Conservation (phyloP, 2,113 vertebrate species). For the Otocyon megalotis region DNA sequence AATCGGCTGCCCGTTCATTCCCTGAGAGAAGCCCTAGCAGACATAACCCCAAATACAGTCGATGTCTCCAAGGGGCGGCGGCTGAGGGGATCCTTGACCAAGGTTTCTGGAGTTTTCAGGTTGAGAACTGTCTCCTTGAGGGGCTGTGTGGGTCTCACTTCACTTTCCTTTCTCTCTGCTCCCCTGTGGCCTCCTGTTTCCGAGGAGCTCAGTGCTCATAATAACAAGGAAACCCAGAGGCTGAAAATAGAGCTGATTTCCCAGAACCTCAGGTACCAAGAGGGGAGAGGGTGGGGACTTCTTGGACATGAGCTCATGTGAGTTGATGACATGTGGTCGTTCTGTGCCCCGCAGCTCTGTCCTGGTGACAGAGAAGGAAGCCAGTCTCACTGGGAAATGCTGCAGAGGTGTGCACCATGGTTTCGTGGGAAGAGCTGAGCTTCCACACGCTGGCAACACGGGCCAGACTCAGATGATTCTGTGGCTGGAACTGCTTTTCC, state of each 20-base stretch:
- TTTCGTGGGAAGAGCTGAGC: slow-evolving; percentile 29
- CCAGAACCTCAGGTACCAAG: slow-evolving; percentile 69
- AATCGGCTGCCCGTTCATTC: background rate
- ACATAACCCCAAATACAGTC: background rate
- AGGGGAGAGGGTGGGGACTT: slow-evolving; percentile 4
- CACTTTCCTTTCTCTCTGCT: slow-evolving; percentile 62
- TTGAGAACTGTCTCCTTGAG: background rate
- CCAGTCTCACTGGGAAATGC: background rate
- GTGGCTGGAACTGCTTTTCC: slow-evolving; percentile 68
- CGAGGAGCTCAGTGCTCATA: background rate
- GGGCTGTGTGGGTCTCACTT: background rate
- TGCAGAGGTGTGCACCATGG: slow-evolving; percentile 1
- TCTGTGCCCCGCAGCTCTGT: background rate
- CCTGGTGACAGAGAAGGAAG: background rate
- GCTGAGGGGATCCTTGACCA: background rate
- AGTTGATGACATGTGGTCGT: background rate
- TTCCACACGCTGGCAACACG: background rate
- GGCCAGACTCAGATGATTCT: slow-evolving; percentile 51
- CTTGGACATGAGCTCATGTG: background rate
- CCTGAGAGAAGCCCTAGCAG: background rate
- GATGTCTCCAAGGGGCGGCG: background rate
- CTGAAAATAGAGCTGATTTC: slow-evolving; percentile 69
- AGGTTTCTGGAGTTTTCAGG: background rate
- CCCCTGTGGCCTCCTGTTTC: background rate
- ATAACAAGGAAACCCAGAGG: slow-evolving; percentile 69